These are phyloP conservation scores for Poecilia gillii DNA, from an alignment of 2,797 vertebrate species.

Conservation along the genomic window DNA sequence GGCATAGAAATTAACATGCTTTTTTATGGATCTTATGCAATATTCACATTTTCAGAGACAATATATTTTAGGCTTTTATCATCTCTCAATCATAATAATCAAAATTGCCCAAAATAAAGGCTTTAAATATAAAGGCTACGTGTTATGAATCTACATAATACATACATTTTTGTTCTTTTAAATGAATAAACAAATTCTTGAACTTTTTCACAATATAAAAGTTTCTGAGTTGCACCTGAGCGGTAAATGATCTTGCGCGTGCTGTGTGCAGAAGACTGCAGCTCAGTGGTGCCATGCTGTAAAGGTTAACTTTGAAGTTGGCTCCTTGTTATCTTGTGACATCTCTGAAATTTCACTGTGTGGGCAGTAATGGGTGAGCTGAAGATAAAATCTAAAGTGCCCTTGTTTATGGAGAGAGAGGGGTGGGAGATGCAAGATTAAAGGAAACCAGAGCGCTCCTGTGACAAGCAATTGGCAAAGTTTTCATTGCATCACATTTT, in stretches of 20 bases:
- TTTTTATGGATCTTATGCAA: too few species aligned
- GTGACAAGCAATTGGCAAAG: neutral
- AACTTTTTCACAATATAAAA: neutral
- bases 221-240: neutral
- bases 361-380: neutral
- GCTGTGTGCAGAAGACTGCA: neutral
- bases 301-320: constrained; percentile 8
- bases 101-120: neutral
- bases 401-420: too few species aligned
- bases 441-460: neutral
- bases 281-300: neutral
- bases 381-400: constrained; percentile 1
- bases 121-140: neutral
- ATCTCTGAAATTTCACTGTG: neutral
- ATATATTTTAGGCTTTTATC: neutral
- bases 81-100: neutral
- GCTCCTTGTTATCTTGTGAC: constrained; percentile 2
- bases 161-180: neutral
- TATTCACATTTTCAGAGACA: too few species aligned
- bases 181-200: neutral
- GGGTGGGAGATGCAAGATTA: neutral
- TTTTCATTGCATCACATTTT: neutral
- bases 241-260: neutral
- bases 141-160: neutral
- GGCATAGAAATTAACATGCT: too few species aligned